Conservation (phyloP, 1,140 invertebrate genomes). For the Aphelenchoides avenae region DNA sequence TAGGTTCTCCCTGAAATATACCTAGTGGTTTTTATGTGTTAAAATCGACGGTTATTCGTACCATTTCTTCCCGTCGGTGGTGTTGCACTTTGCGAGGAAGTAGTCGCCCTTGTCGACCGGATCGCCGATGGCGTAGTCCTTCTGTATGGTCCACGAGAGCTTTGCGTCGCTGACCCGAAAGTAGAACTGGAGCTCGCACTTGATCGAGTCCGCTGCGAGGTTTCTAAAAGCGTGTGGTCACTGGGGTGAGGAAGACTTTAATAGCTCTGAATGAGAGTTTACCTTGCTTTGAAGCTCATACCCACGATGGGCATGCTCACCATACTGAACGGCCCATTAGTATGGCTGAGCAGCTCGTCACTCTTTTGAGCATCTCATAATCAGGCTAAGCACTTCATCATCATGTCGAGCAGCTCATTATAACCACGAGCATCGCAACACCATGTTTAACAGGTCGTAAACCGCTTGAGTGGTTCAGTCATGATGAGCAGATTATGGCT, state of each 20-base stretch:
- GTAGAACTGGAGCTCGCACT: conserved; percentile 21
- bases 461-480: too few species aligned
- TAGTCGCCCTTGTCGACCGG: conserved; percentile 2
- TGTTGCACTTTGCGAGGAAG: conserved; percentile 9
- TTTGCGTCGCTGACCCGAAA: conserved; percentile 19
- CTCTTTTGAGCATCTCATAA: too few species aligned
- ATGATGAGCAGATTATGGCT: too few species aligned
- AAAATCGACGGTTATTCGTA: conserved; percentile 6
- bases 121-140: conserved; percentile 5
- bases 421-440: too few species aligned
- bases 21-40: background rate
- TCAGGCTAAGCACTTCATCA: too few species aligned
- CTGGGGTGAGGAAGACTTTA: background rate
- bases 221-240: background rate
- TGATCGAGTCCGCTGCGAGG: background rate
- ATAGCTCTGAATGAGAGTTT: too few species aligned
- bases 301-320: too few species aligned
- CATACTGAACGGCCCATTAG: too few species aligned
- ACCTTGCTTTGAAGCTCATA: too few species aligned
- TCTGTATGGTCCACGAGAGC: conserved; percentile 7
- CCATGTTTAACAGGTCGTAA: too few species aligned
- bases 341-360: too few species aligned
- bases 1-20: conserved; percentile 21
- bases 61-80: conserved; percentile 22
- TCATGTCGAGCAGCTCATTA: too few species aligned